Evolutionary conservation across 2,888 invertebrate genomes (phyloP), one percentile per base, ranked within the genome.

Genomic region (Marronus borbonicus): DNA sequence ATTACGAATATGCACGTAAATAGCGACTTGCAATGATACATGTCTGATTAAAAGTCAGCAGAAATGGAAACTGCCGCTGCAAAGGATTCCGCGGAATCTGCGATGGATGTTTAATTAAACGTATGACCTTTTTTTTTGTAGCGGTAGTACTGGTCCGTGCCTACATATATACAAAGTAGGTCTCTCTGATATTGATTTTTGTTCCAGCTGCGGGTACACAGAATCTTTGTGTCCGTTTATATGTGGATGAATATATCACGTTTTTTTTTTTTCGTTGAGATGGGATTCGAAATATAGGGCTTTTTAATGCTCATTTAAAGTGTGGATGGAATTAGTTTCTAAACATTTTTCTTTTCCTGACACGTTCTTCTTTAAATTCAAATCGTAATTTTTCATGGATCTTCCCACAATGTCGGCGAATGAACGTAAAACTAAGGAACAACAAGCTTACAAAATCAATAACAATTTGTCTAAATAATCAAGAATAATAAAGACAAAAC

Each of bases 91-190:
- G 20, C 55, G 20, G 20, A 24, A 8, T 20, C 55, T 20, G 55
- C 55, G 17, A 58, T 58, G 55, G 55, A 58, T 58, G 55, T 58
- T 58, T 58, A 58, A 58, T 58, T 58, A 58, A 58, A 58, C 55
- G 55, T 58, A 24, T 20, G 55, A 58, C 20, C n/a, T 58, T 58
- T 58, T 58, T 44, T 12, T 2, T 44, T 12, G 44, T 44, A 44
- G 44, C 8, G 12, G 44, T 44, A 44, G 55, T 20, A 58, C 20
- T 58, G 55, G 24, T 7, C 52, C 17, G 52, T 52, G 52, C 55
- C 24, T 20, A 58, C 55, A 58, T 20, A 58, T 8, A 7, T 17
- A 44, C 44, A 8, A 58, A 58, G 55, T 58, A 58, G 55, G 55
- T 58, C 20, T 58, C 55, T 44, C 44, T 20, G 20, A 20, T 58